Evolutionary conservation across 2,888 invertebrate genomes (phyloP).

Genomic region (Lobophora halterata): DNA sequence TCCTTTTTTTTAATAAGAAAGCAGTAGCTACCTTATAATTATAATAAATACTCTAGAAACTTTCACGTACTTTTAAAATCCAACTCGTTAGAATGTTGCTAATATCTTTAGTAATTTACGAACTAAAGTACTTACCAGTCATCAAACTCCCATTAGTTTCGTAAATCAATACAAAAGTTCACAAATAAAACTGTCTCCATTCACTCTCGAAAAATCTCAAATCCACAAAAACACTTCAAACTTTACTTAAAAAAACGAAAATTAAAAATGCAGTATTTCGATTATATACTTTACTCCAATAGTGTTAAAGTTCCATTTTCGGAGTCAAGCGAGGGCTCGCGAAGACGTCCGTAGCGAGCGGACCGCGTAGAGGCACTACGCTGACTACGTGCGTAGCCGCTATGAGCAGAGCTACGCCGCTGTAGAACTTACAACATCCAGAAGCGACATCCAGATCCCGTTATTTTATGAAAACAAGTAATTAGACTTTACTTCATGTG

Average conservation of each 20-base stretch:
- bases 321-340: slow-evolving; percentile 25
- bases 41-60: too few relatives aligned
- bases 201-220: too few relatives aligned
- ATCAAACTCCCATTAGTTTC: slow-evolving; percentile 2
- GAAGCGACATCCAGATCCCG: not conserved
- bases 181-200: slow-evolving; percentile 2
- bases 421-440: slow-evolving; percentile 6
- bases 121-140: slow-evolving; percentile 3
- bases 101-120: too few relatives aligned
- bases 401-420: slow-evolving; percentile 20
- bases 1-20: too few relatives aligned
- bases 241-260: slow-evolving; percentile 1
- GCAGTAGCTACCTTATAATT: too few relatives aligned
- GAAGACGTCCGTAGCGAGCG: slow-evolving; percentile 52
- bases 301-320: slow-evolving; percentile 27
- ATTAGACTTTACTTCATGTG: too few relatives aligned
- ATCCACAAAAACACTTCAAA: slow-evolving; percentile 1
- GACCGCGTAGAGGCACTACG: slow-evolving; percentile 47
- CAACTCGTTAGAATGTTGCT: too few relatives aligned
- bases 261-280: slow-evolving; percentile 1
- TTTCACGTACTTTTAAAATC: too few relatives aligned
- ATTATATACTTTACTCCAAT: slow-evolving; percentile 12
- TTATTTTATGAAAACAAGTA: too few relatives aligned
- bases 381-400: slow-evolving; percentile 38
- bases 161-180: slow-evolving; percentile 11